Evolutionary conservation across 2,888 invertebrate species (phyloP).

Genomic region (Heliconius charithonia): DNA sequence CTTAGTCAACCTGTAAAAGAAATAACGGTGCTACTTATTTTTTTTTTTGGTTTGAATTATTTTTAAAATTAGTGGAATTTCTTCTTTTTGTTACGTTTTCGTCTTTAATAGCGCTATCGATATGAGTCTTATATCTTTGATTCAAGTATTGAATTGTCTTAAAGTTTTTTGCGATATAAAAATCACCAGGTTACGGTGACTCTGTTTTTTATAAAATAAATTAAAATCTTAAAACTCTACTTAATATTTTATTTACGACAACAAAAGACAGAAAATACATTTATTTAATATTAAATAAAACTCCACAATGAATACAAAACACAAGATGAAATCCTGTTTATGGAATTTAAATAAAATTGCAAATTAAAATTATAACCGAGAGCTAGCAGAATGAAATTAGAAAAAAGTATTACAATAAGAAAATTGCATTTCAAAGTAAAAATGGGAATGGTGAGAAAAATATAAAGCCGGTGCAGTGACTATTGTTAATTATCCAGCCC

Average conservation of each 20-base stretch:
- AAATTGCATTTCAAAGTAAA: constrained; percentile 27
- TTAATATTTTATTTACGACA: neutral
- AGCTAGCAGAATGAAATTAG: constrained; percentile 17
- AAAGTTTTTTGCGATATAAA: too few species aligned
- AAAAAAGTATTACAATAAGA: constrained; percentile 26
- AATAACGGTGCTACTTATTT: neutral
- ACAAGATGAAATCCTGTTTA: constrained; percentile 22
- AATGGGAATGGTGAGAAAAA: constrained; percentile 19
- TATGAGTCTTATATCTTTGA: too few species aligned
- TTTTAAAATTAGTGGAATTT: neutral
- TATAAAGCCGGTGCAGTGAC: neutral
- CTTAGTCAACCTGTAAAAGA: neutral
- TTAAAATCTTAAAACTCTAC: too few species aligned
- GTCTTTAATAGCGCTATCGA: too few species aligned
- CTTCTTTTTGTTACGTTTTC: too few species aligned
- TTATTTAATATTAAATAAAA: neutral
- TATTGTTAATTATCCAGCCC: constrained; percentile 3
- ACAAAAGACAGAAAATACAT: neutral
- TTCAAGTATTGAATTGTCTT: too few species aligned
- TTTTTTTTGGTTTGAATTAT: neutral
- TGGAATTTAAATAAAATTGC: constrained; percentile 22
- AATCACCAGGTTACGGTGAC: too few species aligned
- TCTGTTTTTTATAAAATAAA: too few species aligned
- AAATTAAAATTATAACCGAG: constrained; percentile 29
- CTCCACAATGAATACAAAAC: constrained; percentile 5